Evolutionary conservation across 2,113 vertebrate genomes (phyloP), one percentile per base, ranked within the genome.

Genomic region (Odobenus rosmarus): DNA sequence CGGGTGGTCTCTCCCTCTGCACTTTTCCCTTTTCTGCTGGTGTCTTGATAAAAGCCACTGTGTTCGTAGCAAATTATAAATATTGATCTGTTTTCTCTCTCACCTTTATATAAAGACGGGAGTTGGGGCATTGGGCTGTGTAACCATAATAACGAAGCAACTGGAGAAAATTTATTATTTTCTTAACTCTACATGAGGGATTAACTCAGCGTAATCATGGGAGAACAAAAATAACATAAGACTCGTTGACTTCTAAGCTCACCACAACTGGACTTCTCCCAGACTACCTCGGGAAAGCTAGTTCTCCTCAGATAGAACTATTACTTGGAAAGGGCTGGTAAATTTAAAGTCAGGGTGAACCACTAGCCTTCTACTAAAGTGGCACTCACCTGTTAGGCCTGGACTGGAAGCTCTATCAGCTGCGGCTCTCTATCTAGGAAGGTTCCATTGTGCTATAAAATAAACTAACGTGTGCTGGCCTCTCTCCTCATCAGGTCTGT

Each of bases 11-110:
- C 94, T 90, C 19, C 72, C 16, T 93, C 53, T 84, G 36, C n/a
- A 26, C n/a, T 96, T 74, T 81, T 61, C 71, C 85, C 71, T 91
- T 96, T 97, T 84, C 93, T 90, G 24, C 39, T 53, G 21, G 62
- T 62, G 2, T 85, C 87, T 94, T 42, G 59, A 67, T 49, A 95
- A 95, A 96, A 94, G 26, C 71, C 77, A 76, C 82, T 42, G 42
- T 85, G 64, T 97, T 94, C 90, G 24, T 61, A 81, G 39, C 28
- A 95, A 97, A 97, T 96, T 95, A 93, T 91, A 97, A 92, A 88
- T 94, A 95, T 96, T 39, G 81, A 96, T 96, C 88, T 81, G 67
- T 96, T 97, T 97, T 96, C 87, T 82, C 11, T 76, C 76, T 92
- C 24, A 55, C 64, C 33, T 88, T 84, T 81, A 49, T 77, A 69